These are phyloP conservation scores for Regulus satrapa DNA, from an alignment of 2,113 vertebrate genomes.

Conservation along the genomic window DNA sequence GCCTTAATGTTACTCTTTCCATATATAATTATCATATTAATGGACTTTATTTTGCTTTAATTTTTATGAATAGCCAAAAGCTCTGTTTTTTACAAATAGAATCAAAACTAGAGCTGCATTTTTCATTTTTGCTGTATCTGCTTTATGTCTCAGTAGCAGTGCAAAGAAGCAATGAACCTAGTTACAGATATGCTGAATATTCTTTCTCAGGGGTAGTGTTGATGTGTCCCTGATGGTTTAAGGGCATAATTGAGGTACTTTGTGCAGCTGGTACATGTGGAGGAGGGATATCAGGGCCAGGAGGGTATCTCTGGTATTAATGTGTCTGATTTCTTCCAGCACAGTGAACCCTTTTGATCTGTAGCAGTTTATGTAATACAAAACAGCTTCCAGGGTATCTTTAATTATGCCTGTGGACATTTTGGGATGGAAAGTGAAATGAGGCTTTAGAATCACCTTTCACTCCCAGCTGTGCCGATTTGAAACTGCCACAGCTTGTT, in stretches of 20 bases:
- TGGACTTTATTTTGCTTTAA: not conserved
- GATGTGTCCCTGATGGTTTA: slow-evolving; percentile 10
- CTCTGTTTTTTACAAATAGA: not conserved
- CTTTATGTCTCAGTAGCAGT: not conserved
- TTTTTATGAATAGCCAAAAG: slow-evolving; percentile 13
- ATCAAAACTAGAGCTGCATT: not conserved
- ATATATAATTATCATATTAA: not conserved
- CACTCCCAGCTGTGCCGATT: not conserved
- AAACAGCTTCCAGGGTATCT: slow-evolving; percentile 15
- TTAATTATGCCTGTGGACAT: slow-evolving; percentile 32
- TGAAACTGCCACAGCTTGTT: not conserved
- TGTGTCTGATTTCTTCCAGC: slow-evolving; percentile 26
- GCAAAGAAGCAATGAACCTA: not conserved
- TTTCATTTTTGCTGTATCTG: not conserved
- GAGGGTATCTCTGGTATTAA: slow-evolving; percentile 29
- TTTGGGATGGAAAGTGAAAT: slow-evolving; percentile 1
- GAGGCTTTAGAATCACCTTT: slow-evolving; percentile 32
- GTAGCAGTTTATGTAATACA: slow-evolving; percentile 12
- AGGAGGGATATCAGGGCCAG: slow-evolving; percentile 23
- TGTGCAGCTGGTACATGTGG: slow-evolving; percentile 9
- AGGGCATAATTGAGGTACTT: slow-evolving; percentile 41
- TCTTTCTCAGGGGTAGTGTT: not conserved
- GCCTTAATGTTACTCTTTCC: not conserved
- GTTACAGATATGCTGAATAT: slow-evolving; percentile 4
- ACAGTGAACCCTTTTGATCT: slow-evolving; percentile 44